A percentile compares a stretch with the other conserved stretches of the same genome.
Conservation (phyloP, 2,888 invertebrate species). For the Cotesia congregata region DNA sequence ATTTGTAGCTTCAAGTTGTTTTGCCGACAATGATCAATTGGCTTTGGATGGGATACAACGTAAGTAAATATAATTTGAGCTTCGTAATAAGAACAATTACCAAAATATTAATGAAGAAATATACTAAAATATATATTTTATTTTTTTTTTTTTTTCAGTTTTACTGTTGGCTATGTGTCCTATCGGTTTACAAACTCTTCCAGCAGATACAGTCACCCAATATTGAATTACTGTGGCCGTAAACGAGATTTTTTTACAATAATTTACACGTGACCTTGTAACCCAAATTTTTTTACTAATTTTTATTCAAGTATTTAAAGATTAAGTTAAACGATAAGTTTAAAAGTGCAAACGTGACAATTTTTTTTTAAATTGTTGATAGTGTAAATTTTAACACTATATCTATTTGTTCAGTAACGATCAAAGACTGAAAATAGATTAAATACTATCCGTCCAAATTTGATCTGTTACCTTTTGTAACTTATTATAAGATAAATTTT, state of each 20-base stretch:
- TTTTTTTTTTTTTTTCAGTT: conserved; percentile 75
- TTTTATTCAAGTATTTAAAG: neutral
- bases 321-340: conserved; percentile 5
- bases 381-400: conserved; percentile 14
- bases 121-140: neutral
- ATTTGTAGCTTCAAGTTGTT: conserved; percentile 80
- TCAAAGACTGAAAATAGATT: conserved; percentile 60
- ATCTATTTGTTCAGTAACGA: conserved; percentile 38
- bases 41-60: conserved; percentile 89
- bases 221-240: conserved; percentile 83
- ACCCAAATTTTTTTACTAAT: neutral
- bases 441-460: conserved; percentile 60
- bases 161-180: conserved; percentile 89
- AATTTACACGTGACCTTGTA: conserved; percentile 9
- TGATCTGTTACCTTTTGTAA: conserved; percentile 41
- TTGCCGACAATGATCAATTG: conserved; percentile 83
- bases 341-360: conserved; percentile 16
- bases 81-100: neutral
- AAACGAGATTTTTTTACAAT: conserved; percentile 50
- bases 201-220: conserved; percentile 87
- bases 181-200: conserved; percentile 87
- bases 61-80: conserved; percentile 72
- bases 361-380: conserved; percentile 13
- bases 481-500: neutral
- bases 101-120: neutral